Evolutionary conservation across 1,140 invertebrate genomes (phyloP), one percentile per base, ranked within the genome.

Genomic region (Akabosia matsudoensis): DNA sequence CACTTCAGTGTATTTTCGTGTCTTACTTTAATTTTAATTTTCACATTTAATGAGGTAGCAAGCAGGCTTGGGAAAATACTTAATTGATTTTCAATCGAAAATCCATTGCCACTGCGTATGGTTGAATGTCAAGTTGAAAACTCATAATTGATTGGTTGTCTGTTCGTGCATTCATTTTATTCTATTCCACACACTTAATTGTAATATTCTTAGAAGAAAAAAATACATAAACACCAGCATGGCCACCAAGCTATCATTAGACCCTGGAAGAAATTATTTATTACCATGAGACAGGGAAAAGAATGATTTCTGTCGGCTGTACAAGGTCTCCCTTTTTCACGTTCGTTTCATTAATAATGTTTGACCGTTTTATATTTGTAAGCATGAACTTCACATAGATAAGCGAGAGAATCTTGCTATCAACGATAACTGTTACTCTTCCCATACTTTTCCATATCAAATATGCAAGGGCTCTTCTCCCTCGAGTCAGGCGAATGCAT

Each of bases 31-130:
- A n/a, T n/a, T n/a, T 61, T 61, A 24, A n/a, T 16, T 10, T 61
- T 61, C 54, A 4, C 7, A 10, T n/a, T 24, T 16, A 14, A 61
- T n/a, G 4, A 4, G 14, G 13, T 61, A 13, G 24, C n/a, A 45
- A 13, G n/a, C n/a, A 22, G 7, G 4, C 3, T 7, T 10, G n/a
- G 54, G 13, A 24, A 3, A 24, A 56, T 56, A 4, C 22, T 56
- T 67, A 67, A 67, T 67, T 67, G 61, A 67, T 67, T 67, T 67
- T 31, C 61, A 31, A 31, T 67, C 7, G 26, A 67, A 67, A 67
- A 67, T 10, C 1, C 37, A 67, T 67, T 1, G 13, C 3, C 24
- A 13, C 7, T 61, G 61, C 54, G 22, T 7, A 31, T 30, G 24
- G 13, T 67, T 31, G 2, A 28, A 67, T 31, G 61, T 67, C 61